phyloP scores from a whole-genome alignment of 2,113 vertebrate species.

The Toxostoma redivivum region DNA sequence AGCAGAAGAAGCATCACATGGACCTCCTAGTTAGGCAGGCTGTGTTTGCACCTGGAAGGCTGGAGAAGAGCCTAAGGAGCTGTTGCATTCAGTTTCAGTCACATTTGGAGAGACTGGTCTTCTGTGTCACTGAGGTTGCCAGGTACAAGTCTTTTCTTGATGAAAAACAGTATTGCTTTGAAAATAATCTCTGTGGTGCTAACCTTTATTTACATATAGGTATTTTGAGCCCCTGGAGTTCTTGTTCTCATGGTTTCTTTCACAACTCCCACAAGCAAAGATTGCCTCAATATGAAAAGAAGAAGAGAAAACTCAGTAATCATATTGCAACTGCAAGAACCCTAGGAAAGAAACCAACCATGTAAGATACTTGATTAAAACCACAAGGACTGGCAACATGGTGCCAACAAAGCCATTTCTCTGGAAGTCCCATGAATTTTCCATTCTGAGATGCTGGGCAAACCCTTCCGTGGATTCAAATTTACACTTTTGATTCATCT shows the following conservation, averaged over 20 bases:
- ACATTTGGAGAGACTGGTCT: neutral
- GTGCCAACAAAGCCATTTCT: neutral
- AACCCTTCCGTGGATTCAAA: neutral
- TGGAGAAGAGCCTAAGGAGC: neutral
- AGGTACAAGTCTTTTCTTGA: neutral
- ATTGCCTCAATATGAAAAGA: neutral
- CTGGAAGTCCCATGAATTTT: neutral
- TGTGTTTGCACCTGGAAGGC: neutral
- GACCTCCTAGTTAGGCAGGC: neutral
- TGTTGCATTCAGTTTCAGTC: neutral
- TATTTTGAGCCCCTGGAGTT: neutral
- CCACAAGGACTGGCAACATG: neutral
- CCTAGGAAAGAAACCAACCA: neutral
- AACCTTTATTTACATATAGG: neutral
- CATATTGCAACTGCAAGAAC: neutral
- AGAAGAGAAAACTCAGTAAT: neutral
- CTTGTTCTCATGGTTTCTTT: neutral
- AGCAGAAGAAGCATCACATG: neutral
- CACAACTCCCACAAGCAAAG: neutral
- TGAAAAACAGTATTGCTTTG: neutral
- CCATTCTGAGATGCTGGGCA: neutral
- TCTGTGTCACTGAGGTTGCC: neutral
- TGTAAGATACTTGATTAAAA: neutral
- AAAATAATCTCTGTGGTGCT: neutral
- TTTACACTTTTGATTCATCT: neutral